Percentiles rank a stretch among this genome's conserved stretches.
phyloP scores from a whole-genome alignment of 1,140 invertebrate species.

The Antheraea mylitta region DNA sequence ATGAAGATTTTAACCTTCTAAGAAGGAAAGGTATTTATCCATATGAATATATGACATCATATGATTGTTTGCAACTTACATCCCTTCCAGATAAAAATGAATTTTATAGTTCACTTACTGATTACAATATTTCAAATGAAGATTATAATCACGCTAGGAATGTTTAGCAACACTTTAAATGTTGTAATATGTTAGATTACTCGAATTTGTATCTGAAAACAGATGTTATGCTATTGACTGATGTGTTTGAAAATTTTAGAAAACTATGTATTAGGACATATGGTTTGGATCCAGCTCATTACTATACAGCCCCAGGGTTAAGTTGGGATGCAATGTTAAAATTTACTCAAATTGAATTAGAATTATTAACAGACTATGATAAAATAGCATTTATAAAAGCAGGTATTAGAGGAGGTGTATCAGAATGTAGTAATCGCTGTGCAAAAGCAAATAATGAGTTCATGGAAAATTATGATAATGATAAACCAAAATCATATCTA shows the following conservation, averaged over 20 bases:
- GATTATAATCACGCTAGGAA: constrained; percentile 44
- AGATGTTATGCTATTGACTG: constrained; percentile 60
- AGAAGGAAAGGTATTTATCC: constrained; percentile 5
- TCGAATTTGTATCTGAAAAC: constrained; percentile 68
- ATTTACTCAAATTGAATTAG: constrained; percentile 51
- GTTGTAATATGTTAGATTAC: constrained; percentile 42
- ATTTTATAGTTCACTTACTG: constrained; percentile 58
- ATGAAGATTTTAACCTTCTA: not conserved
- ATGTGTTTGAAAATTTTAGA: constrained; percentile 63
- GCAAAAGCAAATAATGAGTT: no score
- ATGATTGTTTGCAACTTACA: not conserved
- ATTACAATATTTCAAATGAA: constrained; percentile 35
- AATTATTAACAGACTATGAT: constrained; percentile 71
- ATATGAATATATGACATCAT: not conserved
- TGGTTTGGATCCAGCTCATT: constrained; percentile 53
- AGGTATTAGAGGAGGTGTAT: no score
- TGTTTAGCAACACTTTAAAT: not conserved
- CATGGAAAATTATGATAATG: no score
- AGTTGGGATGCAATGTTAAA: constrained; percentile 55
- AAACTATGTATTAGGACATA: constrained; percentile 12
- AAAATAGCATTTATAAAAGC: not conserved
- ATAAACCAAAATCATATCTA: no score
- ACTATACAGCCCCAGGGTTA: constrained; percentile 54
- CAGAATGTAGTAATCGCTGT: no score
- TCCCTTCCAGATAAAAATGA: constrained; percentile 24